Base-by-base conservation (phyloP, 2,113 vertebrate genomes). In the Salvelinus fontinalis region DNA sequence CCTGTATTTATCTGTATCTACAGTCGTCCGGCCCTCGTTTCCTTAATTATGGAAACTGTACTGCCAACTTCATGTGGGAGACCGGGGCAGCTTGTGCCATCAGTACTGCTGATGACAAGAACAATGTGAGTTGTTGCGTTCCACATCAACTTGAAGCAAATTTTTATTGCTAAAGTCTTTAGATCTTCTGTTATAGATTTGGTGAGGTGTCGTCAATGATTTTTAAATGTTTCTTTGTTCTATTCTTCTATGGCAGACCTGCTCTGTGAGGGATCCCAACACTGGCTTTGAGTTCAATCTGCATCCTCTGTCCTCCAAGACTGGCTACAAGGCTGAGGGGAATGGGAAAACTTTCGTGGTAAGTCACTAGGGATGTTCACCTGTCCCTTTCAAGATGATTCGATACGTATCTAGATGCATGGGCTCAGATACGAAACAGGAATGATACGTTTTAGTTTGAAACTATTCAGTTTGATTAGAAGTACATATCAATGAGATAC, bases 11-110 rank as follows among this genome's bases (percentile, higher is more conserved):
- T 67, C 13, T 79, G 20, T 75, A 24, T 90, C 2, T 73, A 1
- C 83, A 99, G 98, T 91, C 88, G 3, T 93, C 88, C 49, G 92
- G 93, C 22, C 97, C 95, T 0, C 91, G 84, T 2, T 98, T 98
- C 83, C 80, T 96, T 57, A 85, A 90, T 57, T 89, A 83, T 79
- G 92, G 95, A 89, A 96, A 98, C 81, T 99, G 98, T 11, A 90
- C 95, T 8, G 92, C 90, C 34, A 96, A 87, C 0, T 97, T 99
- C 84, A 81, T 94, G 57, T 99, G 98, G 98, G 93, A 98, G 81
- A 99, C 97, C 0, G 93, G 93, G 60, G 97, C 96, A 13, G 98
- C 97, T 48, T 99, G 98, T 67, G 95, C 95, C 65, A 87, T 99
- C 80, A 92, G 85, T n/a, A 90, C 87, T 18, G 84, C 83, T 44